Conservation (phyloP, 2,888 invertebrate species). For the Caenorhabditis sp. region DNA sequence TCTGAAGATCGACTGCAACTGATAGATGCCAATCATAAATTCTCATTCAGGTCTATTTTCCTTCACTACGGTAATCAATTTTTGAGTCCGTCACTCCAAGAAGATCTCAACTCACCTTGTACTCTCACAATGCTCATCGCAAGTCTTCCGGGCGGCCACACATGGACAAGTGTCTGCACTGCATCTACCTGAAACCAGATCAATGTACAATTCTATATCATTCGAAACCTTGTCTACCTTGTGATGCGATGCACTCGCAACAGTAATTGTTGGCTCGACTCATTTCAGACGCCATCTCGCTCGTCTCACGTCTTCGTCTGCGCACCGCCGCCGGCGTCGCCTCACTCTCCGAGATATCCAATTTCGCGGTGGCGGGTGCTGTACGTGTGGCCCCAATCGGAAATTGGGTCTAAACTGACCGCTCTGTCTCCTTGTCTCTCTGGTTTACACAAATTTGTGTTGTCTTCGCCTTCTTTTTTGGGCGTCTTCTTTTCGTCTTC, state of each 20-base stretch:
- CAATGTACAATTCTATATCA: not conserved
- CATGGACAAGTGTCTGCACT: conserved; percentile 82
- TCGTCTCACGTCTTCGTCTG: conserved; percentile 56
- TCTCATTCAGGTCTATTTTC: too few species aligned
- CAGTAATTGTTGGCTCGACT: conserved; percentile 76
- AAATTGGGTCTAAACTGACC: conserved; percentile 59
- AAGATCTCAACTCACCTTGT: conserved; percentile 73
- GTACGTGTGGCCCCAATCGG: conserved; percentile 51
- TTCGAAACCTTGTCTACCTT: conserved; percentile 64
- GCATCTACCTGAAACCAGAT: conserved; percentile 75
- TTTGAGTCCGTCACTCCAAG: too few species aligned
- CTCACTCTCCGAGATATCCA: conserved; percentile 62
- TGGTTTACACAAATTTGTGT: conserved; percentile 50
- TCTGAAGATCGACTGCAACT: too few species aligned
- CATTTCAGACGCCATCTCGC: conserved; percentile 73
- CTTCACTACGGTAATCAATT: too few species aligned
- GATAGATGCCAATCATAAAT: too few species aligned
- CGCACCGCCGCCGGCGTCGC: conserved; percentile 62
- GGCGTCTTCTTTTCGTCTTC: not conserved
- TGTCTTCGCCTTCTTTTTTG: not conserved
- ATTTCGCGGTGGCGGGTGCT: conserved; percentile 42
- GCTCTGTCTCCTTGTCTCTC: conserved; percentile 2
- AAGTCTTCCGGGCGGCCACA: conserved; percentile 81
- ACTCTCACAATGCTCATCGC: conserved; percentile 83
- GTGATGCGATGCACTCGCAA: conserved; percentile 82